Conservation (phyloP, 2,888 invertebrate genomes). For the Watsonalla cultraria region DNA sequence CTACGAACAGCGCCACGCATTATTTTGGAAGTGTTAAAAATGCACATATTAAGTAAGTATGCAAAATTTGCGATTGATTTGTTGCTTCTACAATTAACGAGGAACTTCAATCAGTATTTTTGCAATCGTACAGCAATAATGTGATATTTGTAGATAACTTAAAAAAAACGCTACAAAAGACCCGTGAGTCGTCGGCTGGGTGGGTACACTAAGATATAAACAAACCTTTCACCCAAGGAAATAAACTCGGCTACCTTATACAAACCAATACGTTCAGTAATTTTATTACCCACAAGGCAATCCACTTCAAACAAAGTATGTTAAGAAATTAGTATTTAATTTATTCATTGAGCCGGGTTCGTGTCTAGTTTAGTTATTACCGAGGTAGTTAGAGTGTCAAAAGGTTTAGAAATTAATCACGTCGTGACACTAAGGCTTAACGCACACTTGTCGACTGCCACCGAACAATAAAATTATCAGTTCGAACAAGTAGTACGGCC, state of each 20-base stretch:
- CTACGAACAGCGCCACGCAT: too few relatives aligned
- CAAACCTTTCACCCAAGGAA: neutral
- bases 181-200: too few relatives aligned
- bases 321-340: slow-evolving; percentile 74
- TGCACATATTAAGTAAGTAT: too few relatives aligned
- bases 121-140: too few relatives aligned
- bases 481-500: neutral
- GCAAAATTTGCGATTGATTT: too few relatives aligned
- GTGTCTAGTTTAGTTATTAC: slow-evolving; percentile 62
- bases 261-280: slow-evolving; percentile 24
- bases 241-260: neutral
- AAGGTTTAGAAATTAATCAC: slow-evolving; percentile 53
- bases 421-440: slow-evolving; percentile 27
- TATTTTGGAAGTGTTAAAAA: too few relatives aligned
- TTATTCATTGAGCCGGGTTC: slow-evolving; percentile 68
- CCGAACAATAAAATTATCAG: neutral
- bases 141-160: too few relatives aligned
- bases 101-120: too few relatives aligned
- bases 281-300: slow-evolving; percentile 60
- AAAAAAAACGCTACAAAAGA: too few relatives aligned
- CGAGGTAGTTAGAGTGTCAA: slow-evolving; percentile 46
- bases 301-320: slow-evolving; percentile 65
- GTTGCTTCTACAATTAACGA: too few relatives aligned
- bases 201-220: too few relatives aligned
- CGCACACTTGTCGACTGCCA: slow-evolving; percentile 14